Conservation (phyloP, 2,797 vertebrate species). For the Dallia pectoralis region DNA sequence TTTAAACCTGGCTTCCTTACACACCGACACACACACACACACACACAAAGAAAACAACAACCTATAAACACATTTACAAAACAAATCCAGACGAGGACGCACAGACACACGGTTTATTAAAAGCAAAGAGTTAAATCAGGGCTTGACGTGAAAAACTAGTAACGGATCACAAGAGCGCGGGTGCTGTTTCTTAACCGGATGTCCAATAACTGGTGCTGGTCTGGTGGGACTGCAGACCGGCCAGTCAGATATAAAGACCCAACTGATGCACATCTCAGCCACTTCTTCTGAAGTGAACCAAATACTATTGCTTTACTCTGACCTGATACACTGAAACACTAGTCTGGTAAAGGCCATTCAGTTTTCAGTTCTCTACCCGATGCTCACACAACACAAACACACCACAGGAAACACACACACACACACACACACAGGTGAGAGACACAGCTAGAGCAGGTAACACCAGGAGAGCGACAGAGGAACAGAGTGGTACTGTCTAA, state of each 20-base stretch:
- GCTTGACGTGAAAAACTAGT: conserved; percentile 18
- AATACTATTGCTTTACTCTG: background rate
- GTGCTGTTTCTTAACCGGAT: background rate
- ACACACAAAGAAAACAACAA: background rate
- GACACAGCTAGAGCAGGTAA: conserved; percentile 57
- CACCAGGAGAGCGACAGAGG: conserved; percentile 52
- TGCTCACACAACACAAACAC: conserved; percentile 10
- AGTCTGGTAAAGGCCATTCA: background rate
- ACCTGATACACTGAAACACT: conserved; percentile 5
- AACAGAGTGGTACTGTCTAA: conserved; percentile 56
- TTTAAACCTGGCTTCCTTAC: too few species aligned
- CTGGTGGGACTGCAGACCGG: background rate
- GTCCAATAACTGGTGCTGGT: background rate
- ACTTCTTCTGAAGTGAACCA: background rate
- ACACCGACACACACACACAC: conserved; percentile 11
- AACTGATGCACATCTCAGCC: background rate
- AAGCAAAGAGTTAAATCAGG: background rate
- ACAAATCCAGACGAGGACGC: background rate
- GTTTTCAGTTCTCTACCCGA: background rate
- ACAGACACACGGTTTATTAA: background rate
- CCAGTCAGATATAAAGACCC: background rate
- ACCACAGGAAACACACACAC: conserved; percentile 14
- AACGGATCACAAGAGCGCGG: conserved; percentile 14
- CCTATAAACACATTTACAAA: conserved; percentile 10
- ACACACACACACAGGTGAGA: conserved; percentile 49